These are phyloP conservation scores for Trochalopteron elliotii DNA, from an alignment of 2,113 vertebrate species.

Conservation along the genomic window DNA sequence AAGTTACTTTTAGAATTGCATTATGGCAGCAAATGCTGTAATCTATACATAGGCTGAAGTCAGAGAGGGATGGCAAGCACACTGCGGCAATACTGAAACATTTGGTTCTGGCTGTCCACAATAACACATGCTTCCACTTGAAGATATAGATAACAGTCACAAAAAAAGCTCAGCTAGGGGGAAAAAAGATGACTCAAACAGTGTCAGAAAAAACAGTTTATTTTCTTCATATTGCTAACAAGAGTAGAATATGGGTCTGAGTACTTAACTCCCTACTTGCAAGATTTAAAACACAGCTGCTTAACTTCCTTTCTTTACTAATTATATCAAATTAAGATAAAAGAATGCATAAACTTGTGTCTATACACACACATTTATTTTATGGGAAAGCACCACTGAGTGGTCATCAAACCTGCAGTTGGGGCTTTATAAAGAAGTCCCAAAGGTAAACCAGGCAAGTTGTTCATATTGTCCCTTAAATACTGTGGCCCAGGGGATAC, in stretches of 20 bases:
- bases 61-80: not conserved
- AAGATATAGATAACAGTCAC: conserved; percentile 3
- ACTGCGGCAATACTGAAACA: not conserved
- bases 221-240: not conserved
- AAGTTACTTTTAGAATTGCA: not conserved
- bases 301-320: not conserved
- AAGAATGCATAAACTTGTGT: not conserved
- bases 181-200: not conserved
- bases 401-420: not conserved
- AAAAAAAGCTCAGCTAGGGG: not conserved
- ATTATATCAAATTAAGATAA: not conserved
- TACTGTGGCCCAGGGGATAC: not conserved
- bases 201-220: not conserved
- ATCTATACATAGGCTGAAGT: conserved; percentile 26
- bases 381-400: not conserved
- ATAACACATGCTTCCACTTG: not conserved
- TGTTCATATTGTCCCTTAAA: not conserved
- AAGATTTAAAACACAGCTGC: not conserved
- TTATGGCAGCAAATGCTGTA: not conserved
- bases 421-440: not conserved
- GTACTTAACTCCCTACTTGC: not conserved
- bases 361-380: not conserved
- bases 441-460: not conserved
- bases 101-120: conserved; percentile 3
- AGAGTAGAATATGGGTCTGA: not conserved